Base-by-base conservation (phyloP, 2,797 vertebrate genomes). In the Rhinatrema bivittatum region DNA sequence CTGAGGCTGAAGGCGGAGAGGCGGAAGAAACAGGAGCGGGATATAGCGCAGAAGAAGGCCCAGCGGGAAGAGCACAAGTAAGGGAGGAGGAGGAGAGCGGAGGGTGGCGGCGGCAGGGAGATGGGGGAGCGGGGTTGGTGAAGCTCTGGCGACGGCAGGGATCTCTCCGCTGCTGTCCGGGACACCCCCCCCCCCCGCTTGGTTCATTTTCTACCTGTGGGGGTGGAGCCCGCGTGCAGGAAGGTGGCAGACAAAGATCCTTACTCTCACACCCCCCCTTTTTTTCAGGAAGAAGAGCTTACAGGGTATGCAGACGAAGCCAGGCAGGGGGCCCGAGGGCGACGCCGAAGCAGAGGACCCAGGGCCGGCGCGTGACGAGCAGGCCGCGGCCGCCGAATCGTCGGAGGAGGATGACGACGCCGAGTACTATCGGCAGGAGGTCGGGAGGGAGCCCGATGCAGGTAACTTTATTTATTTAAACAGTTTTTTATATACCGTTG, bases 281-380 rank as follows among this genome's bases (percentile, higher is more conserved):
- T 11, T 5, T 14, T 11, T 11, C 50, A 97, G 93, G 50, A 85
- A 85, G 55, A 89, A 65, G 48, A 95, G 91, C 38, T 54, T 97
- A 41, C 85, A 76, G 0, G 92, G 92, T 21, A 93, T 96, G 12
- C 89, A 87, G 59, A 68, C 49, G 51, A 89, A 87, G 45, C 38
- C 0, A 1, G 16, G 37, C 10, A 53, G 29, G 6, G 60, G 59
- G 3, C 66, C 4, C 0, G 47, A 56, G 0, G 72, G 79, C 0
- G 89, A 93, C 61, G 85, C 85, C 1, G 90, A 88, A 4, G 89
- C 87, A 0, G 91, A 96, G 65, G 90, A 95, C 55, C 91, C 92
- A 0, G 91, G 93, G 1, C 49, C 32, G 1, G 66, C 79, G 24
- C 25, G 36, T 0, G 84, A 74, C 2, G 65, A 20, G 29, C 50